Base-by-base conservation (phyloP, 2,888 invertebrate species). In the Unio delphinus region DNA sequence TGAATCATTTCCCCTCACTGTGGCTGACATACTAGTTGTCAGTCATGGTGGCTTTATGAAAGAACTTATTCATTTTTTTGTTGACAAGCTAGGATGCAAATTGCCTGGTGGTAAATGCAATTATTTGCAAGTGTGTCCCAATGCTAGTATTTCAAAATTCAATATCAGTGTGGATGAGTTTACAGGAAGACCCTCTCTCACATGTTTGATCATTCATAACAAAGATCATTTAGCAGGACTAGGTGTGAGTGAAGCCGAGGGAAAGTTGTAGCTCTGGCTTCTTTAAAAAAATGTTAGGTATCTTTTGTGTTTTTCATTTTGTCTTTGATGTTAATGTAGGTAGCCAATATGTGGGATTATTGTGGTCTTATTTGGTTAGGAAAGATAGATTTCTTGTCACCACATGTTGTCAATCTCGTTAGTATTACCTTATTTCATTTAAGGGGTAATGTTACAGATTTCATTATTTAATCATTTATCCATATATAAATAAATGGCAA, bases 141-240 rank as follows among this genome's bases (percentile, higher is more conserved):
- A 90, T 75, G 88, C 89, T n/a, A 89, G 88, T 67, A 74, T 90
- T 45, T 89, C 89, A 6, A 88, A 86, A 73, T 89, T 89, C 71
- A 85, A 84, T 28, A 83, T 89, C 56, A 83, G 82, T 23, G 61
- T 87, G 3, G 79, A 79, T 60, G 81, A 84, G 20, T 71, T 75
- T 18, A 74, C 76, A 23, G 79, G 79, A 34, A 74, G 75, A 68
- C 87, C 87, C 20, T 80, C 80, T 67, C 78, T 89, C 28, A 88
- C 85, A 34, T 89, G 89, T 76, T 76, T 86, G 65, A 79, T 82
- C 54, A 82, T 89, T 70, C 88, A 89, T 74, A 88, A 88, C 66
- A 88, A 87, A 68, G 87, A 88, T 74, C 88, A 89, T 78, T 72
- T 88, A 56, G 65, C 74, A 18, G 78, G 75, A 28, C 65, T 80